Base-by-base conservation (phyloP, 1,140 invertebrate genomes). In the Monochamus saltuarius region DNA sequence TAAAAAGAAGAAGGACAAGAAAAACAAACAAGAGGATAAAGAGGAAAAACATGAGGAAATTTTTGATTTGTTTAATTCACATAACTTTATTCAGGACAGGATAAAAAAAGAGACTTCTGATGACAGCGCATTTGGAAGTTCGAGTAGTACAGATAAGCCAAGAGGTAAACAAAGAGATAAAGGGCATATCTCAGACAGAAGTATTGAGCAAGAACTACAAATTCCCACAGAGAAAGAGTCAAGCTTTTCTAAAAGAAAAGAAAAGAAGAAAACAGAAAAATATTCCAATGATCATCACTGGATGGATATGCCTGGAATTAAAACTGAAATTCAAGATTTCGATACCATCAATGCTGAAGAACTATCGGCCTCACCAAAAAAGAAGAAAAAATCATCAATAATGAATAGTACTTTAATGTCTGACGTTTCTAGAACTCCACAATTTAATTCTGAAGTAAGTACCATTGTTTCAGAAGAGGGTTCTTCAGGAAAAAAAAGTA, bases 381-480 rank as follows among this genome's bases (percentile, higher is more conserved):
- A 52, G 22, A 29, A 29, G 22, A 29, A 29, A 16, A 52, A 53
- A 37, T 16, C 38, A 7, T 14, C 22, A 40, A 38, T 58, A n/a
- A 19, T 39, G n/a, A 49, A 58, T 38, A 58, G 56, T 51, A 58
- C 56, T 11, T 14, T 51, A 39, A 22, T 58, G 10, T 37, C 46
- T 4, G 46, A 49, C 40, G 19, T 58, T 11, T 38, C 38, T 2
- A 13, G 34, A 36, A 37, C 56, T 10, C 22, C 22, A 29, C 9
- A 42, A 19, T 58, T 58, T 50, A 49, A 47, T 17, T 50, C 43
- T 40, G 46, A 58, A 13, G 14, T 58, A 7, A 58, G 56, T 40
- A 16, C 37, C 8, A 58, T 58, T 37, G 7, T n/a, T 11, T 13
- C 50, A 49, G 49, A 13, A 36, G 49, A 57, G 8, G 45, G 16